Percentiles rank a stretch among this genome's conserved stretches.
phyloP scores from a whole-genome alignment of 2,888 invertebrate species.

The Ichneumoninae sp. region DNA sequence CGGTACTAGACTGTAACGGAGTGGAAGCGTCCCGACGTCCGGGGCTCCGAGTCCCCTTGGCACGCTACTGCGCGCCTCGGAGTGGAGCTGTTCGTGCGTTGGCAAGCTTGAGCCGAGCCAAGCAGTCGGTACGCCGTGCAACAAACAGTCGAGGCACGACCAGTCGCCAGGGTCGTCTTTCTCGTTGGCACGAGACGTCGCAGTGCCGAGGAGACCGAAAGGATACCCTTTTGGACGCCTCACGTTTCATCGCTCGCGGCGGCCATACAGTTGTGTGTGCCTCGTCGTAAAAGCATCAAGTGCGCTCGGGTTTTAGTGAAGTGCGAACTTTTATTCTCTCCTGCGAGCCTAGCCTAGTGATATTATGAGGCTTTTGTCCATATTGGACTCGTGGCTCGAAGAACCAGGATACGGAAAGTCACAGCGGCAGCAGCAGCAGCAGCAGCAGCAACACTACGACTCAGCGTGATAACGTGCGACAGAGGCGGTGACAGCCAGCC shows the following conservation, averaged over 20 bases:
- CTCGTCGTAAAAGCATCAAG: neutral
- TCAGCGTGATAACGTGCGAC: constrained; percentile 67
- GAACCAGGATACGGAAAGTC: constrained; percentile 49
- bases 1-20: neutral
- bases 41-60: neutral
- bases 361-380: constrained; percentile 61
- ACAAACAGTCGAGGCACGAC: constrained; percentile 75
- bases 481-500: constrained; percentile 66
- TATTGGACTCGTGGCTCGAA: constrained; percentile 54
- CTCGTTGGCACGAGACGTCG: constrained; percentile 69
- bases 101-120: constrained; percentile 57
- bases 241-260: constrained; percentile 36
- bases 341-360: neutral
- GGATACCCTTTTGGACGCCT: constrained; percentile 37
- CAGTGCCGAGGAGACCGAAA: constrained; percentile 44
- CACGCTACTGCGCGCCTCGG: neutral
- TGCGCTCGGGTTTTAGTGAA: neutral
- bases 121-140: constrained; percentile 73
- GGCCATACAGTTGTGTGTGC: constrained; percentile 13
- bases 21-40: constrained; percentile 1
- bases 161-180: constrained; percentile 74
- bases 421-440: constrained; percentile 31
- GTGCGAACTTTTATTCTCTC: neutral
- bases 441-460: constrained; percentile 51
- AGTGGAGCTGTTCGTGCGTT: constrained; percentile 29